phyloP scores from a whole-genome alignment of 2,797 vertebrate genomes.

The Valencia hispanica region DNA sequence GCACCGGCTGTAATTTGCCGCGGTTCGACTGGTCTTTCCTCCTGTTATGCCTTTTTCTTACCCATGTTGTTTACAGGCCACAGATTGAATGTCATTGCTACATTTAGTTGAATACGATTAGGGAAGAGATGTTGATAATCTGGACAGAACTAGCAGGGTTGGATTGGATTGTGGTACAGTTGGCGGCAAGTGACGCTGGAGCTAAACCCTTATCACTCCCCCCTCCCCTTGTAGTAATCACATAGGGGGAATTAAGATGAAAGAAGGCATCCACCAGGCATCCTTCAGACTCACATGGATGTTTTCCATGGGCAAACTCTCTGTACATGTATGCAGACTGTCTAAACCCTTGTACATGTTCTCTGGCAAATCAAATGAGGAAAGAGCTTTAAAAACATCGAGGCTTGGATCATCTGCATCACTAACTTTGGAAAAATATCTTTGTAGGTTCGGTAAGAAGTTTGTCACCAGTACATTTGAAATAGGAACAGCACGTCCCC shows the following conservation, averaged over 20 bases:
- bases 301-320: constrained; percentile 19
- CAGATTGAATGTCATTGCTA: constrained; percentile 69
- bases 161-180: constrained; percentile 74
- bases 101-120: constrained; percentile 66
- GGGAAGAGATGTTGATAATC: constrained; percentile 76
- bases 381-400: constrained; percentile 6
- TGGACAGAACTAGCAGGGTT: constrained; percentile 64
- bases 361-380: constrained; percentile 2
- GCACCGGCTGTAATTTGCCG: constrained; percentile 19
- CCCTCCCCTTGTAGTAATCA: constrained; percentile 54
- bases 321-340: constrained; percentile 1
- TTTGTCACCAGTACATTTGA: constrained; percentile 28
- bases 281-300: constrained; percentile 36
- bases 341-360: constrained; percentile 16
- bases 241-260: constrained; percentile 65
- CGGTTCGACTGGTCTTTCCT: constrained; percentile 41
- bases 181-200: constrained; percentile 58
- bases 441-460: neutral
- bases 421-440: neutral
- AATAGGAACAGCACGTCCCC: constrained; percentile 12
- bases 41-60: constrained; percentile 38
- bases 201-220: constrained; percentile 51
- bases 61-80: constrained; percentile 33
- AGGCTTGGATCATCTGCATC: neutral
- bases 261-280: constrained; percentile 44